Evolutionary conservation across 1,140 invertebrate species (phyloP).

Genomic region (Rhopalosiphum maidis): DNA sequence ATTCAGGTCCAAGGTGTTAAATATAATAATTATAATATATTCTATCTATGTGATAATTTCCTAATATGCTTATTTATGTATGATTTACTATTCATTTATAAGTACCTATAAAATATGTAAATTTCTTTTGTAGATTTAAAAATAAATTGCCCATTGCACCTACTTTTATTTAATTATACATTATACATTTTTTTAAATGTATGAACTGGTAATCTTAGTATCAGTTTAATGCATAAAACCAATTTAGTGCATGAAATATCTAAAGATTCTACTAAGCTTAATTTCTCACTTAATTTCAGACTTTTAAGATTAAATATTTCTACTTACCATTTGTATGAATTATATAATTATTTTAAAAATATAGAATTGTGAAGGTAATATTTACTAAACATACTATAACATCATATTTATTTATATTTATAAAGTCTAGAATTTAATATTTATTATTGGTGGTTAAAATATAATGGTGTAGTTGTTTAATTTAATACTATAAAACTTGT

Average conservation of each 20-base stretch:
- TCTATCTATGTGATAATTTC: not conserved
- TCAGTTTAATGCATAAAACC: not conserved
- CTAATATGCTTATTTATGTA: not conserved
- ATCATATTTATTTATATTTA: not conserved
- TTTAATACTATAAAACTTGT: not conserved
- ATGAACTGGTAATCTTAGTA: not conserved
- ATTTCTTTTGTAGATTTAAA: not conserved
- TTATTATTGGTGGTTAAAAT: not conserved
- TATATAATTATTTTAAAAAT: not conserved
- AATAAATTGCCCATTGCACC: not conserved
- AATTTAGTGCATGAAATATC: no score
- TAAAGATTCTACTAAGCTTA: not conserved
- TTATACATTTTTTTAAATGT: not conserved
- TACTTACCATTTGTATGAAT: not conserved
- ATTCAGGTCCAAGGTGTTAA: constrained; percentile 17
- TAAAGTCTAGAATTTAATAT: not conserved
- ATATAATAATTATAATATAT: not conserved
- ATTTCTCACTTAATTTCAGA: no score
- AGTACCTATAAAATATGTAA: not conserved
- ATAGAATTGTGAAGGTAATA: not conserved
- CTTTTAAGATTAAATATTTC: not conserved
- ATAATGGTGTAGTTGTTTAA: not conserved
- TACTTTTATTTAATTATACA: not conserved
- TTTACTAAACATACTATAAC: not conserved
- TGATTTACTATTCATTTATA: not conserved